A percentile compares a stretch with the other conserved stretches of the same genome.
Evolutionary conservation across 2,113 vertebrate genomes (phyloP).

Genomic region (Fukomys damarensis): DNA sequence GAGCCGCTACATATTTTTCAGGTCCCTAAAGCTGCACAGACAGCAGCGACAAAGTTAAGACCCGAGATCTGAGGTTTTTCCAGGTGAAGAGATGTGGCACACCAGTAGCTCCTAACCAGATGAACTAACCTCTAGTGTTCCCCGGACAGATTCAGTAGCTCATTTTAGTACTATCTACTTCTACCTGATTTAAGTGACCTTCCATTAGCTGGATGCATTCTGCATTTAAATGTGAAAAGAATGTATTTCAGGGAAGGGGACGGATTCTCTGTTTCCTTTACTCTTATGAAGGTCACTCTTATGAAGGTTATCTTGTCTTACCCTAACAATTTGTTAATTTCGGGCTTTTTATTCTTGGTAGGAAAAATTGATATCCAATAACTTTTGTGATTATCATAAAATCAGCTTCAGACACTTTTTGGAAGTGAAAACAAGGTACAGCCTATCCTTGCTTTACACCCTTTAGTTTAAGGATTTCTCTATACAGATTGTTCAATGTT

Average conservation of each 20-base stretch:
- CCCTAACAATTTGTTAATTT: not conserved
- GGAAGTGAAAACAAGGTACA: not conserved
- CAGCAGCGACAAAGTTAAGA: not conserved
- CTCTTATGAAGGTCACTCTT: not conserved
- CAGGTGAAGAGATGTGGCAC: not conserved
- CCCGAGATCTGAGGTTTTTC: not conserved
- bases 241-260: not conserved
- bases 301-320: not conserved
- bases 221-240: not conserved
- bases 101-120: not conserved
- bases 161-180: not conserved
- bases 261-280: not conserved
- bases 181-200: not conserved
- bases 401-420: constrained; percentile 9
- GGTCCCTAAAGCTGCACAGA: not conserved
- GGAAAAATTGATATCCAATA: not conserved
- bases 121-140: not conserved
- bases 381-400: not conserved
- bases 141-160: not conserved
- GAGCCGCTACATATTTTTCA: not conserved
- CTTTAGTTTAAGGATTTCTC: constrained; percentile 54
- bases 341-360: not conserved
- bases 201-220: not conserved
- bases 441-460: constrained; percentile 24
- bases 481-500: constrained; percentile 59